Percentiles rank a stretch among this genome's conserved stretches.
Conservation (phyloP, 2,113 vertebrate genomes). For the Cebus imitator region DNA sequence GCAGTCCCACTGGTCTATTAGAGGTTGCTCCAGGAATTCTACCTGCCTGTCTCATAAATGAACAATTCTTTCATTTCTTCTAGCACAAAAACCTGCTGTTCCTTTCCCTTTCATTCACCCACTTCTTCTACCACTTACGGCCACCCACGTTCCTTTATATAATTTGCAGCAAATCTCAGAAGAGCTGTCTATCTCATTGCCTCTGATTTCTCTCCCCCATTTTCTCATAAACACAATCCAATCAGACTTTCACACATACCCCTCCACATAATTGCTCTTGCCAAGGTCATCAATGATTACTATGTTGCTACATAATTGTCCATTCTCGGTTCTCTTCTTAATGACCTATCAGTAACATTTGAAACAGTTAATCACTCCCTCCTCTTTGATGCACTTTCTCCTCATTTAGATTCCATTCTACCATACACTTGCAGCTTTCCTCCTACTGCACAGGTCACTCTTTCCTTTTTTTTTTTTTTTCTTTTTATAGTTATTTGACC, state of each 20-base stretch:
- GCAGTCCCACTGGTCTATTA: not conserved
- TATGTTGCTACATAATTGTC: not conserved
- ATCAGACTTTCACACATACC: not conserved
- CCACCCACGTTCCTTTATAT: not conserved
- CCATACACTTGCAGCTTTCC: not conserved
- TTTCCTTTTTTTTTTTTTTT: not conserved
- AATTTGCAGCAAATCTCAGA: not conserved
- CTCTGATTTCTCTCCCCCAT: not conserved
- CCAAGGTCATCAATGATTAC: not conserved
- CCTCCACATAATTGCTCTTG: not conserved
- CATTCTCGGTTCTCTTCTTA: not conserved
- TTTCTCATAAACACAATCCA: not conserved
- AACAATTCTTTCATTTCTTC: not conserved
- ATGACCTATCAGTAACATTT: not conserved
- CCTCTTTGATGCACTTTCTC: not conserved
- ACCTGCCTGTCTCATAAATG: not conserved
- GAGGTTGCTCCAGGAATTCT: not conserved
- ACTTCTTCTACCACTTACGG: not conserved
- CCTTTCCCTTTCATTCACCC: not conserved
- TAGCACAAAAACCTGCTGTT: not conserved
- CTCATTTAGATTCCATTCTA: not conserved
- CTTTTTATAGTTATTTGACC: too few species aligned
- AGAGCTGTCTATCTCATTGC: not conserved
- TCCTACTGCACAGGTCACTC: fast-evolving
- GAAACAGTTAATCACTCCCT: not conserved